These are phyloP conservation scores for Staurois parvus DNA, from an alignment of 2,797 vertebrate genomes.

Conservation along the genomic window DNA sequence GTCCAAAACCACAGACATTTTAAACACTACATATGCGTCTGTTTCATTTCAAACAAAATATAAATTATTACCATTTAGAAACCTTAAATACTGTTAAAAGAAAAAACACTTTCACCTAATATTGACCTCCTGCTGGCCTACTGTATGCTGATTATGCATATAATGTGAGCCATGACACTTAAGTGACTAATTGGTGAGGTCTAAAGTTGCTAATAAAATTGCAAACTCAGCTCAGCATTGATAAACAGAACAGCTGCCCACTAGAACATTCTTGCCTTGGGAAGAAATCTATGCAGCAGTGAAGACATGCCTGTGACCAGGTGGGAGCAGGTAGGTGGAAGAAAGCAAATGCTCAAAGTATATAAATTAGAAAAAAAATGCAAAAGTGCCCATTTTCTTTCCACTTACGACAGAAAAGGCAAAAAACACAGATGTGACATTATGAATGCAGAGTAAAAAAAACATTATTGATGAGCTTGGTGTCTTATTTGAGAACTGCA, in stretches of 20 bases:
- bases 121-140: conserved; percentile 26
- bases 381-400: not conserved
- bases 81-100: no score
- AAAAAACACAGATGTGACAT: not conserved
- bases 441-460: not conserved
- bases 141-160: conserved; percentile 33
- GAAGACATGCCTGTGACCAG: conserved; percentile 40
- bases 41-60: no score
- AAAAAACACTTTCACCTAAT: not conserved
- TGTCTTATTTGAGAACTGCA: conserved; percentile 35
- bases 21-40: no score
- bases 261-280: conserved; percentile 39
- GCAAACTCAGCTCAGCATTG: conserved; percentile 48
- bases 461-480: conserved; percentile 41
- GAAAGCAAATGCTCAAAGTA: no score
- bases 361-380: no score
- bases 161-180: conserved; percentile 32
- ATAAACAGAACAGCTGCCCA: conserved; percentile 52
- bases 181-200: conserved; percentile 31
- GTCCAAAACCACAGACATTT: no score
- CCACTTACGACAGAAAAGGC: not conserved
- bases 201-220: conserved; percentile 23
- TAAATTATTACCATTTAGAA: no score
- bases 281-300: conserved; percentile 29
- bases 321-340: conserved; percentile 8